Base-by-base conservation (phyloP, 2,113 vertebrate genomes). In the Tetraodon nigroviridis region DNA sequence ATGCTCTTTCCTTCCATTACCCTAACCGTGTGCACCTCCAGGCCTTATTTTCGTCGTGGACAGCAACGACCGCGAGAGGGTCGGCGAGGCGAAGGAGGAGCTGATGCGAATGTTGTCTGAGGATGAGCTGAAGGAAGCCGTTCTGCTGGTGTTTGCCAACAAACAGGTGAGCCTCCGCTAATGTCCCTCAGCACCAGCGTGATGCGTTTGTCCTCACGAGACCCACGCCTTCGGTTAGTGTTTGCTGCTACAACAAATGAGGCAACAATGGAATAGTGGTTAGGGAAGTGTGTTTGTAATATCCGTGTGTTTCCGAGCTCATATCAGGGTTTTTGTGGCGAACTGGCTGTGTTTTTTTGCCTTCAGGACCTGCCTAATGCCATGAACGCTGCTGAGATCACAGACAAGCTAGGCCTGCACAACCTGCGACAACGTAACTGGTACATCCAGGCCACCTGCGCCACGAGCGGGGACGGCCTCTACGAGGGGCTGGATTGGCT, bases 1-100 rank as follows among this genome's bases (percentile, higher is more conserved):
- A 13, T 20, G 5, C 2, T 4, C 4, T 21, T 27, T 6, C n/a
- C 40, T 27, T 14, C 37, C 11, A 18, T 1, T 7, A 59, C 40
- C 15, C 27, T 44, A 4, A 2, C 16, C n/a, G 3, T 68, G 40
- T 75, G 42, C 22, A 20, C 12, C 56, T 40, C 32, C 76, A 94
- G 92, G 91, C 57, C 80, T 94, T 45, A 93, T 94, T 73, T 94
- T 95, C 27, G 92, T 93, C 19, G 91, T 94, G 51, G 92, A 93
- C 77, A 94, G 92, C 59, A 94, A 92, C 12, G 92, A 93, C 69
- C 87, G 90, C 77, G 92, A 94, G 69, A 77, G 90, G 48, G 69
- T 92, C 22, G 86, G 84, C 4, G 93, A 93, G 79, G 91, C 92
- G 0, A 82, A 80, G 59, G 92, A 94, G 27, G 92, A 93, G 74